Conservation (phyloP, 1,140 invertebrate species). For the Myzus persicae region DNA sequence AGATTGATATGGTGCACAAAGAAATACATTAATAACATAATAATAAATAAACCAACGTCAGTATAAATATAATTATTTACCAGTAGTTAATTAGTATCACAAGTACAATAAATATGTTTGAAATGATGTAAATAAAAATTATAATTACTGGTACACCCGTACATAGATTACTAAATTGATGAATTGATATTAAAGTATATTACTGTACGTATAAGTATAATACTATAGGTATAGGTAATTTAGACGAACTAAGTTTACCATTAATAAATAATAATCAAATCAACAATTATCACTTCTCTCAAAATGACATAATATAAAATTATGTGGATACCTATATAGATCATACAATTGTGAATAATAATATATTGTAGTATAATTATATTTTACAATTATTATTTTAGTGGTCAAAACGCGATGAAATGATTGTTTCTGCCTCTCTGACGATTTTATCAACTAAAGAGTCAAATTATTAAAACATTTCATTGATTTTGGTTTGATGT, state of each 20-base stretch:
- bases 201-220: too few species aligned
- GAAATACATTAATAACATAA: not conserved
- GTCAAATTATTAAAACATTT: not conserved
- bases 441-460: not conserved
- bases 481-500: not conserved
- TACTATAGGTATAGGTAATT: too few species aligned
- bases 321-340: too few species aligned
- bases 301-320: not conserved
- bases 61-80: too few species aligned
- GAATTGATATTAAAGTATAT: too few species aligned
- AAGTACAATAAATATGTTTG: not conserved
- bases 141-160: too few species aligned
- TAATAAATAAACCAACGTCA: not conserved
- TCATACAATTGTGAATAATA: not conserved
- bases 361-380: not conserved
- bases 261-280: not conserved
- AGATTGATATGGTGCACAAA: not conserved
- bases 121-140: not conserved
- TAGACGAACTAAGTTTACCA: not conserved
- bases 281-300: not conserved
- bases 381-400: not conserved
- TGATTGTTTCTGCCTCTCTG: too few species aligned
- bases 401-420: too few species aligned
- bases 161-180: too few species aligned
- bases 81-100: not conserved